Percentiles rank a stretch among this genome's conserved stretches.
Evolutionary conservation across 2,888 invertebrate genomes (phyloP).

Genomic region (Scaptomyza tumidula): DNA sequence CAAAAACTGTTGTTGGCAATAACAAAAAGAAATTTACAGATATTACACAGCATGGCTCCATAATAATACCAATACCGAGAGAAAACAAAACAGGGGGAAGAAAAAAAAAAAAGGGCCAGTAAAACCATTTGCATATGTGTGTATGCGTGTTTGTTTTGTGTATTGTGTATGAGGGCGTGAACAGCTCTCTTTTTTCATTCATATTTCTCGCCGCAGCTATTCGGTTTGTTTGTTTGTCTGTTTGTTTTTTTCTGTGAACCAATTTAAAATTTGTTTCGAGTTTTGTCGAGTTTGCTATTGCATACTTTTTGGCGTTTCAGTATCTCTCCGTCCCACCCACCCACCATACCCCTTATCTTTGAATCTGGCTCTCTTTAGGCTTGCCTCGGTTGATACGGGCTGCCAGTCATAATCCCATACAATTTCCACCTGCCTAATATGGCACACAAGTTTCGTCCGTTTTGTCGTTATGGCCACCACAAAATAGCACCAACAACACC

Average conservation of each 20-base stretch:
- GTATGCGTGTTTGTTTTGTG: slow-evolving; percentile 1
- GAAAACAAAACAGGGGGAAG: slow-evolving; percentile 5
- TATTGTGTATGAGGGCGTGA: slow-evolving; percentile 59
- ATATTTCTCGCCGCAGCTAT: slow-evolving; percentile 56
- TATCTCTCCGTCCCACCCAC: slow-evolving; percentile 1
- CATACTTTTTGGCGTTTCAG: slow-evolving; percentile 60
- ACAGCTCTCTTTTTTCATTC: slow-evolving; percentile 66
- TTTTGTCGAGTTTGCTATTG: slow-evolving; percentile 60
- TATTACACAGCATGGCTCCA: slow-evolving; percentile 79
- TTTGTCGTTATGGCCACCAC: slow-evolving; percentile 29
- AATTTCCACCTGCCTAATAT: slow-evolving; percentile 66
- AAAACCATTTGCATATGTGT: slow-evolving; percentile 74
- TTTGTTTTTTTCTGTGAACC: slow-evolving; percentile 59
- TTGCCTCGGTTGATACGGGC: slow-evolving; percentile 57
- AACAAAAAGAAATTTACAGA: slow-evolving; percentile 80
- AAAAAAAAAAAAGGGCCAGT: slow-evolving; percentile 62
- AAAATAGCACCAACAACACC: slow-evolving; percentile 16
- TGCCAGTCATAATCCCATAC: slow-evolving; percentile 53
- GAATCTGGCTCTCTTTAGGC: slow-evolving; percentile 1
- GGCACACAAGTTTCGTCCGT: slow-evolving; percentile 26
- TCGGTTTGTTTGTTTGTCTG: slow-evolving; percentile 23
- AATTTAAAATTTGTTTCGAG: slow-evolving; percentile 78
- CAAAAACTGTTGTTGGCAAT: slow-evolving; percentile 77
- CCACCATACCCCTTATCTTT: slow-evolving; percentile 5
- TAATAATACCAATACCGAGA: slow-evolving; percentile 69